phyloP scores from a whole-genome alignment of 2,113 vertebrate species.

The Myotis brandtii region DNA sequence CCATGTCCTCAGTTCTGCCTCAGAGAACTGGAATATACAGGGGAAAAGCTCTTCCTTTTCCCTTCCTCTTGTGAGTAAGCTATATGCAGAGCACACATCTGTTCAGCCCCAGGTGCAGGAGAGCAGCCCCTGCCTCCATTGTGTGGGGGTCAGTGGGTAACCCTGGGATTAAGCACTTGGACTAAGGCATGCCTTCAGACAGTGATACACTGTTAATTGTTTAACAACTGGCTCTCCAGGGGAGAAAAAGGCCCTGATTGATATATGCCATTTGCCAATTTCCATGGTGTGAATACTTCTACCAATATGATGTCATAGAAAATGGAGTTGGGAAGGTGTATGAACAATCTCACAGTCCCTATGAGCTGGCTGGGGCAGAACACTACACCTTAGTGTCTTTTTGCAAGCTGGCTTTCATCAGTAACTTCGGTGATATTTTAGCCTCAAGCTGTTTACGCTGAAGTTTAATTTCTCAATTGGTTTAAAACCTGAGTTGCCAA shows the following conservation, averaged over 20 bases:
- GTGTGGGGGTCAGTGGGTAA: neutral
- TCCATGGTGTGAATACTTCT: neutral
- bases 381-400: neutral
- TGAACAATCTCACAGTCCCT: neutral
- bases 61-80: neutral
- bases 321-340: neutral
- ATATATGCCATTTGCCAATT: neutral
- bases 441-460: neutral
- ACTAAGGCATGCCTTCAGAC: neutral
- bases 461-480: constrained; percentile 3
- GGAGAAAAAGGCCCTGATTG: neutral
- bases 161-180: neutral
- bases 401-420: neutral
- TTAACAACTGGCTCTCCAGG: neutral
- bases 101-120: neutral
- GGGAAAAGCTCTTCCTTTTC: neutral
- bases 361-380: neutral
- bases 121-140: neutral
- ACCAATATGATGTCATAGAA: neutral
- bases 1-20: neutral
- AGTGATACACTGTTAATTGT: neutral
- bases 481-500: neutral
- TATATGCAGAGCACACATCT: neutral
- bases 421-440: neutral
- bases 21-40: neutral